Conservation (phyloP, 2,888 invertebrate genomes). For the Synanthedon myopaeformis region DNA sequence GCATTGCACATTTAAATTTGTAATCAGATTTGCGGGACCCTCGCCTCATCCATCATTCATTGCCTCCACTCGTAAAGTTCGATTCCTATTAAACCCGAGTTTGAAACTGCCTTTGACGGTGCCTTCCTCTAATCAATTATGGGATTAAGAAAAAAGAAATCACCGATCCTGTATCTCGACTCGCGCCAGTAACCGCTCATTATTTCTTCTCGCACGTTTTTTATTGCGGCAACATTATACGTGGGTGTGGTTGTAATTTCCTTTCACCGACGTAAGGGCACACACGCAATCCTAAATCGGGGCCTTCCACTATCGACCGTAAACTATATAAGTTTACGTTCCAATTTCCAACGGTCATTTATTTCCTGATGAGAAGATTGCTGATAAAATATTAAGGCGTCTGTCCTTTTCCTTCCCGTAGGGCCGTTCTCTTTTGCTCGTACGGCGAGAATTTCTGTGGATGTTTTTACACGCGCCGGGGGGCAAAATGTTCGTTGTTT, state of each 20-base stretch:
- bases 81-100: conserved; percentile 16
- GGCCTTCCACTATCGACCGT: conserved; percentile 24
- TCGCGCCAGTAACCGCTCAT: conserved; percentile 69
- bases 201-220: conserved; percentile 70
- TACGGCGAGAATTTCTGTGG: conserved; percentile 37
- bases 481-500: conserved; percentile 69
- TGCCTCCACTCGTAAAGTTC: conserved; percentile 15
- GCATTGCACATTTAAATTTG: conserved; percentile 55
- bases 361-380: conserved; percentile 55
- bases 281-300: conserved; percentile 52
- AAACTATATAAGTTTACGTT: conserved; percentile 1
- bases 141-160: conserved; percentile 50
- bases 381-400: conserved; percentile 65
- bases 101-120: conserved; percentile 27
- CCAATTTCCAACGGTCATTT: conserved; percentile 15
- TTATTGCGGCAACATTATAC: conserved; percentile 69
- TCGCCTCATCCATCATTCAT: conserved; percentile 59
- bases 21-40: conserved; percentile 49
- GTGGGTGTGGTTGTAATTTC: conserved; percentile 72
- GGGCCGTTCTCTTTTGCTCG: conserved; percentile 42
- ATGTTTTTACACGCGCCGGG: conserved; percentile 69
- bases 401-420: conserved; percentile 54
- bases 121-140: conserved; percentile 60
- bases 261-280: conserved; percentile 71
- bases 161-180: conserved; percentile 39